phyloP scores from a whole-genome alignment of 1,140 invertebrate species.

The Oedothorax gibbosus region DNA sequence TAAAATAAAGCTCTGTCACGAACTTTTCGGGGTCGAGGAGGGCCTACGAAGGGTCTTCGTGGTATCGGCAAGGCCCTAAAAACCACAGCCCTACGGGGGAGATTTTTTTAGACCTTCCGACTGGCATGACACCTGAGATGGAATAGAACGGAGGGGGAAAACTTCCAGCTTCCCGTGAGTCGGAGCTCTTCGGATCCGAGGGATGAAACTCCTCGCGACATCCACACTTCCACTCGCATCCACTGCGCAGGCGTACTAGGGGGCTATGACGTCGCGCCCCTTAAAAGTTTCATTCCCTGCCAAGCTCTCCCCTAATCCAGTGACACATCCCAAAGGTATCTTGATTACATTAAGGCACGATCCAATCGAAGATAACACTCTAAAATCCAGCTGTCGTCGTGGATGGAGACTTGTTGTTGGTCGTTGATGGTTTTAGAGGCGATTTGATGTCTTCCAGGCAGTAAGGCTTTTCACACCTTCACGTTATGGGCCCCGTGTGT shows the following conservation, averaged over 20 bases:
- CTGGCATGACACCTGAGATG: conserved; percentile 60
- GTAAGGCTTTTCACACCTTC: no score
- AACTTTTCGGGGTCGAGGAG: not conserved
- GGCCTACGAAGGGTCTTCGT: conserved; percentile 56
- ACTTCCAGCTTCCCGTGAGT: conserved; percentile 22
- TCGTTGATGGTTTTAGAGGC: no score
- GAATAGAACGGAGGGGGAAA: conserved; percentile 38
- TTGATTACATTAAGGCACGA: not conserved
- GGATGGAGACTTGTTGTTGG: not conserved
- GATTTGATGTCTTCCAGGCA: no score
- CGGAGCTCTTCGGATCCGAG: conserved; percentile 30
- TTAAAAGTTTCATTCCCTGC: conserved; percentile 20
- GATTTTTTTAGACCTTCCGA: conserved; percentile 26
- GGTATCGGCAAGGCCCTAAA: conserved; percentile 48
- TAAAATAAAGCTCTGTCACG: conserved; percentile 29
- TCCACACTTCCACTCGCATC: conserved; percentile 54
- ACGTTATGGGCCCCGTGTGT: no score
- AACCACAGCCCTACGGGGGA: conserved; percentile 43
- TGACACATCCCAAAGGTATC: not conserved
- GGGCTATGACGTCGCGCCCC: conserved; percentile 19
- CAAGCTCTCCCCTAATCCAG: not conserved
- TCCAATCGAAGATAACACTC: conserved; percentile 13
- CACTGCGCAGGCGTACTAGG: conserved; percentile 46
- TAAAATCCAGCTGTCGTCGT: not conserved
- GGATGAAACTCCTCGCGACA: conserved; percentile 13